A percentile compares a stretch with the other conserved stretches of the same genome.
Conservation (phyloP, 2,797 vertebrate genomes). For the Dryobates pubescens region DNA sequence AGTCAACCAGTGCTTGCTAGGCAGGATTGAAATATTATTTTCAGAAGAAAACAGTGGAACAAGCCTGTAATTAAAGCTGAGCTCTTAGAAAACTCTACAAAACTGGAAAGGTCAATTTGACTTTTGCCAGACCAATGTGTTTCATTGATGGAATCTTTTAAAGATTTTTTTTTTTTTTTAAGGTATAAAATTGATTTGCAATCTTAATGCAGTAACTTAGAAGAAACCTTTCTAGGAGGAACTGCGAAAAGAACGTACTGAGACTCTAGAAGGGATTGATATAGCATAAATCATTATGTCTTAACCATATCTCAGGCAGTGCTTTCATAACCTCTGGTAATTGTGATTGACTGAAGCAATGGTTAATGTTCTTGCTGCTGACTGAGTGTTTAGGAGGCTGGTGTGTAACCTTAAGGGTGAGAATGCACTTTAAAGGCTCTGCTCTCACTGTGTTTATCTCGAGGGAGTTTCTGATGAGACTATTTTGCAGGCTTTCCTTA, state of each 20-base stretch:
- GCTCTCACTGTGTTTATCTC: background rate
- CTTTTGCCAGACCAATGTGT: background rate
- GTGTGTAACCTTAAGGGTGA: background rate
- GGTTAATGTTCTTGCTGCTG: conserved; percentile 25
- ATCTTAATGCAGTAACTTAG: background rate
- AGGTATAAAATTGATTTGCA: background rate
- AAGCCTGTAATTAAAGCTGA: background rate
- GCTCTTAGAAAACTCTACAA: background rate
- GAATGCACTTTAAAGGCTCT: background rate
- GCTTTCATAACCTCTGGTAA: background rate
- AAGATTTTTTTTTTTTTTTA: background rate
- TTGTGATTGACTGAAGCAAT: background rate
- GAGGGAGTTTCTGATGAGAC: background rate
- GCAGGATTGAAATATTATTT: background rate
- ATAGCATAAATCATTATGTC: conserved; percentile 14
- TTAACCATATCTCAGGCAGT: background rate
- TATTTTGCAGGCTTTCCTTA: background rate
- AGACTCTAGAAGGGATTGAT: background rate
- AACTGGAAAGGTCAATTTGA: background rate
- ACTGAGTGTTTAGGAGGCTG: background rate
- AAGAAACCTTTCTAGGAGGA: background rate
- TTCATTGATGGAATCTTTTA: background rate
- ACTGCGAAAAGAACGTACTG: background rate
- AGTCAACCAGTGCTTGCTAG: background rate
- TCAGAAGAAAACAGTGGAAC: background rate